Evolutionary conservation across 2,888 invertebrate species (phyloP).

Genomic region (Clostera curtula): DNA sequence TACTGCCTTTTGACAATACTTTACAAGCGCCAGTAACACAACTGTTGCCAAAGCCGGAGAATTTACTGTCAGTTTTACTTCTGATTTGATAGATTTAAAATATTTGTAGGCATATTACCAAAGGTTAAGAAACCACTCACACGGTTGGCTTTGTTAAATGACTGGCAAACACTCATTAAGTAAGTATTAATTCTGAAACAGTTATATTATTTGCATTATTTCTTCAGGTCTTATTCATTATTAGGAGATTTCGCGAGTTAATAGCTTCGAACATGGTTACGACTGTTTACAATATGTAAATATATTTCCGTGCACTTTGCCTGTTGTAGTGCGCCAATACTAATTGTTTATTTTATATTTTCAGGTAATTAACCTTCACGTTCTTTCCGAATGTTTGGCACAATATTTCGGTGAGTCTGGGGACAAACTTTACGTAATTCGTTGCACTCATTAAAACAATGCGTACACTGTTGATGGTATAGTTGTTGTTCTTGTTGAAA

Average conservation of each 20-base stretch:
- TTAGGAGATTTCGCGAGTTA: slow-evolving; percentile 12
- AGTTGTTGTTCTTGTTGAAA: slow-evolving; percentile 3
- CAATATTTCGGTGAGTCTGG: slow-evolving; percentile 61
- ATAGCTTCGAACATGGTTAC: slow-evolving; percentile 17
- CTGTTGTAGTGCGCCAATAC: slow-evolving; percentile 17
- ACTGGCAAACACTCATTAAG: slow-evolving; percentile 3
- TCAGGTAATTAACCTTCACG: slow-evolving; percentile 72
- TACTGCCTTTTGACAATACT: slow-evolving; percentile 35
- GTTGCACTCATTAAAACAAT: slow-evolving; percentile 29
- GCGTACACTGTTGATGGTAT: slow-evolving; percentile 4
- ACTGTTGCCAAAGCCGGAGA: slow-evolving; percentile 30
- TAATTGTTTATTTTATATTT: slow-evolving; percentile 61
- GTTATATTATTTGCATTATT: slow-evolving; percentile 10
- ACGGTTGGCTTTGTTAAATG: too few species aligned
- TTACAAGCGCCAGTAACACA: slow-evolving; percentile 37
- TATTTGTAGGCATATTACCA: too few species aligned
- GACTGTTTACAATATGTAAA: slow-evolving; percentile 23
- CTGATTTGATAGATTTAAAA: too few species aligned
- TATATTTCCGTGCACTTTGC: slow-evolving; percentile 21
- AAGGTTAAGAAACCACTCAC: too few species aligned
- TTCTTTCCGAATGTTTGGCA: slow-evolving; percentile 64
- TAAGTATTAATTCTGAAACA: slow-evolving; percentile 9
- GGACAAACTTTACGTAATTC: slow-evolving; percentile 52
- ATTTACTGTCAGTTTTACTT: slow-evolving; percentile 5
- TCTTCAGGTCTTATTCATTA: too few species aligned